These are phyloP conservation scores for Silurus aristotelis DNA, from an alignment of 2,797 vertebrate genomes.

Conservation along the genomic window DNA sequence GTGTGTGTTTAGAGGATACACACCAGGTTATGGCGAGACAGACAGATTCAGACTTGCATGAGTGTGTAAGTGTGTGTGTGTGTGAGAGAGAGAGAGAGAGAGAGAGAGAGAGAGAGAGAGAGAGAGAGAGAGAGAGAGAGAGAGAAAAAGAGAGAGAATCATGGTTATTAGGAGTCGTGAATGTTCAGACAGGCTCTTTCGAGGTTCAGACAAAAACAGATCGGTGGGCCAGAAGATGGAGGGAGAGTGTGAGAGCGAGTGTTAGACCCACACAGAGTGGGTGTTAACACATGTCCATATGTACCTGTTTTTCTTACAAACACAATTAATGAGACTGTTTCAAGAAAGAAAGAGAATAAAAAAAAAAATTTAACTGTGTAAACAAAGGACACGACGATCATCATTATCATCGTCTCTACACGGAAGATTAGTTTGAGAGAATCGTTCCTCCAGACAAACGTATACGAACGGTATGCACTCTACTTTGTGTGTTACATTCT, in stretches of 20 bases:
- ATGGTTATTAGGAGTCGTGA: conserved; percentile 42
- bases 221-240: conserved; percentile 25
- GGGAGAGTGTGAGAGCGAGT: conserved; percentile 15
- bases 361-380: not conserved
- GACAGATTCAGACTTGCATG: conserved; percentile 38
- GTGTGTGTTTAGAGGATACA: conserved; percentile 43
- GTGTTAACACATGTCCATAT: conserved; percentile 50
- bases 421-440: not conserved
- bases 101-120: not conserved
- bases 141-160: conserved; percentile 24
- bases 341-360: not conserved
- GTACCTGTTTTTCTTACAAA: conserved; percentile 36
- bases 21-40: conserved; percentile 42
- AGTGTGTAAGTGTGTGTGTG: not conserved
- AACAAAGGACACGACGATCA: not conserved
- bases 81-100: not conserved
- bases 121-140: not conserved
- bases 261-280: conserved; percentile 55
- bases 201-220: conserved; percentile 23
- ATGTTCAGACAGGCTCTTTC: conserved; percentile 43
- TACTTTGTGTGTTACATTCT: not conserved
- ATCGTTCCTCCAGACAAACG: not conserved
- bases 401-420: not conserved
- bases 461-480: no score
- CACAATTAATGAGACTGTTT: conserved; percentile 7